These are phyloP conservation scores for Drosophila kuntzei DNA, from an alignment of 2,888 invertebrate genomes.

Conservation along the genomic window DNA sequence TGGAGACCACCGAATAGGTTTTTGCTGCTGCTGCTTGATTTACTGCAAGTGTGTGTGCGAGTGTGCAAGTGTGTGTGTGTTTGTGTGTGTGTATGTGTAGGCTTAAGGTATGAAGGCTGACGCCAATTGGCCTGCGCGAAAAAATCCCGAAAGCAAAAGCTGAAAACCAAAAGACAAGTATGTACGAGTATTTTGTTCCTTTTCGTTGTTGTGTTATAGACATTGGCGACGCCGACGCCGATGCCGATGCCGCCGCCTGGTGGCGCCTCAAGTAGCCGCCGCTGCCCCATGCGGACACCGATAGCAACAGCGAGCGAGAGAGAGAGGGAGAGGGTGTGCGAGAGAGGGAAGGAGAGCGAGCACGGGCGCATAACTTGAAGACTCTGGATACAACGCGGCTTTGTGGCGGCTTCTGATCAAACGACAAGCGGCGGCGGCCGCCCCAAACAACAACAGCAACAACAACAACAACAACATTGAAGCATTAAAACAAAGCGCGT, in stretches of 20 bases:
- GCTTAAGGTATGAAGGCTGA: constrained; percentile 70
- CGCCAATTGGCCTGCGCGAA: constrained; percentile 73
- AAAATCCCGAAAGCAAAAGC: constrained; percentile 59
- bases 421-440: constrained; percentile 57
- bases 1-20: constrained; percentile 67
- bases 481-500: constrained; percentile 74
- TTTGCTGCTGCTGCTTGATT: constrained; percentile 65
- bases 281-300: constrained; percentile 61
- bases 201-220: constrained; percentile 37
- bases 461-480: constrained; percentile 39
- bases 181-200: constrained; percentile 39
- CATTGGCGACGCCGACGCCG: constrained; percentile 50
- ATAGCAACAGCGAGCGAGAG: constrained; percentile 9
- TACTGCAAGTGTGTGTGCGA: constrained; percentile 41
- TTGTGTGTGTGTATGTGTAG: constrained; percentile 16
- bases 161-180: constrained; percentile 47
- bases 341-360: constrained; percentile 15
- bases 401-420: constrained; percentile 72
- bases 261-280: constrained; percentile 76
- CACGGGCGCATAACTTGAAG: constrained; percentile 60
- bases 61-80: not conserved
- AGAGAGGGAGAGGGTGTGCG: not conserved
- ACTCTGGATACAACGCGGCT: constrained; percentile 26
- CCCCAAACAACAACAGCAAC: constrained; percentile 44
- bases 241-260: constrained; percentile 60